Evolutionary conservation across 2,888 invertebrate species (phyloP).

Genomic region (Osedax frankpressi): DNA sequence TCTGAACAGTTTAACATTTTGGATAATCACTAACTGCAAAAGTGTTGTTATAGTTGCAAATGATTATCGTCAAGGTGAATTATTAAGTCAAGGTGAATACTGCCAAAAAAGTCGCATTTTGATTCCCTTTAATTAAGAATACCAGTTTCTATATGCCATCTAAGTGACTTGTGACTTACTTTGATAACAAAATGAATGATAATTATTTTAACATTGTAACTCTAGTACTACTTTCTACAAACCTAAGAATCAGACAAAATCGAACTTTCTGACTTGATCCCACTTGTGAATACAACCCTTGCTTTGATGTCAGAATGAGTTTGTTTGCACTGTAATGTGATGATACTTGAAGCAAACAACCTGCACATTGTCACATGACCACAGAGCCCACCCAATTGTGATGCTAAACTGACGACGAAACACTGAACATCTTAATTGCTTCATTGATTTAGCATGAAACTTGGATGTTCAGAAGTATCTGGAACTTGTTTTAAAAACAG

Average conservation of each 20-base stretch:
- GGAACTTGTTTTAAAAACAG: background rate
- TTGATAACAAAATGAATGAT: slow-evolving; percentile 5
- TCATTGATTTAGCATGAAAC: background rate
- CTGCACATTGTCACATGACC: background rate
- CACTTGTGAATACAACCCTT: background rate
- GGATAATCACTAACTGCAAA: too few species aligned
- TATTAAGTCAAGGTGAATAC: too few species aligned
- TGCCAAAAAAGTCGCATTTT: too few species aligned
- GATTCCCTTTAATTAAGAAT: too few species aligned
- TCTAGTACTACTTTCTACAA: background rate
- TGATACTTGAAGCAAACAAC: too few species aligned
- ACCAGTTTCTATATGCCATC: background rate
- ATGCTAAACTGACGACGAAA: background rate
- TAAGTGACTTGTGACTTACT: background rate
- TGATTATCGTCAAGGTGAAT: too few species aligned
- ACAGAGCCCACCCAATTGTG: background rate
- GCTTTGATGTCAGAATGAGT: background rate
- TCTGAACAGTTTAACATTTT: too few species aligned
- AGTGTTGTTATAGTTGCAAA: too few species aligned
- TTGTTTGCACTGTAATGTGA: background rate
- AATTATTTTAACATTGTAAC: background rate
- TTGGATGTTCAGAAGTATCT: background rate
- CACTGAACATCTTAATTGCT: background rate
- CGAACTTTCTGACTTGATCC: too few species aligned
- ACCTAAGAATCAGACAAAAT: too few species aligned